Evolutionary conservation across 2,888 invertebrate genomes (phyloP), one percentile per base, ranked within the genome.

Genomic region (Phengaris alcon): DNA sequence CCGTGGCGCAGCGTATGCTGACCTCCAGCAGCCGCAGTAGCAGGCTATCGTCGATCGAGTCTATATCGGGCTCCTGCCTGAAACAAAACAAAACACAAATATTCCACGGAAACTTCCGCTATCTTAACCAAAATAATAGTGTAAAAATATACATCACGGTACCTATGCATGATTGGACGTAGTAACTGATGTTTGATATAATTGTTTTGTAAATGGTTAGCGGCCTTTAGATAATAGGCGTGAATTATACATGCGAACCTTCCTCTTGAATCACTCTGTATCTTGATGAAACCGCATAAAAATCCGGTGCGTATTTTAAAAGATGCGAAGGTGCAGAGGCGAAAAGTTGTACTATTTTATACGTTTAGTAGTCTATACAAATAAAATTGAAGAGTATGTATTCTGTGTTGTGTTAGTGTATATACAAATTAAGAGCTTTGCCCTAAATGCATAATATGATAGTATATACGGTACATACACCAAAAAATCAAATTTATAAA

Each of bases 11-110:
- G 75, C 93, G 91, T 0, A 96, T 94, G 82, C 96, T 95, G 78
- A 95, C 94, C 82, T 95, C 94, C 22, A 97, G 94, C 15, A 97
- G 87, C 68, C 96, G 95, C n/a, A 95, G 88, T 75, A 97, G 88
- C 9, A 97, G 91, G 80, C 94, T 91, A 79, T 96, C 95, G 6
- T 97, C 95, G 75, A 97, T 94, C 76, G 95, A 94, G 76, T 96
- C 96, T 52, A 94, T 83, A n/a, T 94, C 92, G 52, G 93, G 88
- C 76, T 94, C 93, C 77, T 92, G 89, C 84, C 95, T 95, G 83
- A 46, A 64, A 35, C 35, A 35, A 35, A 68, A 68, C 44, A 68
- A 68, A 13, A 44, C n/a, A 64, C 35, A 64, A 70, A 70, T 51
- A 51, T 54, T 54, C 35, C 72, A 54, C 72, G 72, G 72, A 72